Base-by-base conservation (phyloP, 1,140 invertebrate species). In the Magallana ariakensis region DNA sequence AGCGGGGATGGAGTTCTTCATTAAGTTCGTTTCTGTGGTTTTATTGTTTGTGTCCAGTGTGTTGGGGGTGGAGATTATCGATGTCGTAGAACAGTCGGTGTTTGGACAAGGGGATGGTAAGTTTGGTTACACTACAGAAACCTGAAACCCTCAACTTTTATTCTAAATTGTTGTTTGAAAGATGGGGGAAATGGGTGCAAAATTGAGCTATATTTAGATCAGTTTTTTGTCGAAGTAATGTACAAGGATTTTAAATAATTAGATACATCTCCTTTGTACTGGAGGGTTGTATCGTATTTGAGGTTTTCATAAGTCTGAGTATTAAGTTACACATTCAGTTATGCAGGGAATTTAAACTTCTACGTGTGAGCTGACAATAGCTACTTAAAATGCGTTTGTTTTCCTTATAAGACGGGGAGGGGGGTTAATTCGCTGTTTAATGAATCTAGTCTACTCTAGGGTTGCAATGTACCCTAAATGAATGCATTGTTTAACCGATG, bases 11-110 rank as follows among this genome's bases (percentile, higher is more conserved):
- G 66, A 75, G 66, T 19, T 75, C 33, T 8, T 75, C 22, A 7
- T 75, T 26, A 75, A 33, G 22, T 75, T 75, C 5, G 19, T 75
- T 75, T 75, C 22, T 2, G 19, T 75, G 66, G 22, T 19, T 75
- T 75, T 75, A 75, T 33, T 75, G 19, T 75, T 33, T 33, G 66
- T 75, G 33, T 75, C 66, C 66, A 7, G 19, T 75, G 11, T 26
- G 9, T 75, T 75, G 22, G 66, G 66, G 22, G 66, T 75, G 33
- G 66, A 75, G 66, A 75, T 75, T 75, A 75, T 75, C 13, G 22
- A 26, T 22, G 66, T 75, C 3, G 66, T 75, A 26, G 66, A 75
- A 75, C 66, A 75, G 8, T 75, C 66, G 22, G 66, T 75, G 11
- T 75, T 75, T 26, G 66, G 66, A 10, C 66, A 75, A 26, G 66